Conservation (phyloP, 2,797 vertebrate species). For the Siniperca obscura region DNA sequence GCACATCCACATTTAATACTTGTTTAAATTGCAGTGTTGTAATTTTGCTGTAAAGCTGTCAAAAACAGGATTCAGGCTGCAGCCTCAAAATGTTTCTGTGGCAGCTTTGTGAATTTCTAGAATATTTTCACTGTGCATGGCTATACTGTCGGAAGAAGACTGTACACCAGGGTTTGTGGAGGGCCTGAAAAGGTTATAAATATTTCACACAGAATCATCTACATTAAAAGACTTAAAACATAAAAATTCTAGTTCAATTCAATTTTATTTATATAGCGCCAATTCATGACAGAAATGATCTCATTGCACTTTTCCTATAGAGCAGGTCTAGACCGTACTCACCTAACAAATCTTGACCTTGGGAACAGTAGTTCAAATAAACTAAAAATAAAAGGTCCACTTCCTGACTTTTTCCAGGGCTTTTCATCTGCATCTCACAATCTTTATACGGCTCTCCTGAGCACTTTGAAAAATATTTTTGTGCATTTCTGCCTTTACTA, state of each 20-base stretch:
- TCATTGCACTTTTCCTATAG: too few relatives aligned
- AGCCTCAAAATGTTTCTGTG: background rate
- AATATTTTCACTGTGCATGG: background rate
- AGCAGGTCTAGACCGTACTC: too few relatives aligned
- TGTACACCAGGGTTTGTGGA: background rate
- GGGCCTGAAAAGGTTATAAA: background rate
- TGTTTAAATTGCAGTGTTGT: background rate
- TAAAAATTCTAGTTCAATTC: background rate
- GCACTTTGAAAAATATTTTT: background rate
- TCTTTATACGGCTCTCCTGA: background rate
- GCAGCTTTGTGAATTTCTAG: background rate
- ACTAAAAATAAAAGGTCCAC: too few relatives aligned
- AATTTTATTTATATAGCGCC: too few relatives aligned
- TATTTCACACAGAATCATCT: background rate
- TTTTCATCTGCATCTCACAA: background rate
- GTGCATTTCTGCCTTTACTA: background rate
- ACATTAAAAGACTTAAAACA: background rate
- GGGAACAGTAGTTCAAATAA: too few relatives aligned
- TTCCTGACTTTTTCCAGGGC: background rate
- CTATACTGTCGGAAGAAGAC: background rate
- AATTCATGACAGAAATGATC: too few relatives aligned
- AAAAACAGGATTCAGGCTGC: background rate
- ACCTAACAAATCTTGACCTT: too few relatives aligned
- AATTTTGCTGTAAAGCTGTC: background rate
- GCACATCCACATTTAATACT: background rate